Conservation (phyloP, 2,888 invertebrate genomes). For the Cephus nigrinus region DNA sequence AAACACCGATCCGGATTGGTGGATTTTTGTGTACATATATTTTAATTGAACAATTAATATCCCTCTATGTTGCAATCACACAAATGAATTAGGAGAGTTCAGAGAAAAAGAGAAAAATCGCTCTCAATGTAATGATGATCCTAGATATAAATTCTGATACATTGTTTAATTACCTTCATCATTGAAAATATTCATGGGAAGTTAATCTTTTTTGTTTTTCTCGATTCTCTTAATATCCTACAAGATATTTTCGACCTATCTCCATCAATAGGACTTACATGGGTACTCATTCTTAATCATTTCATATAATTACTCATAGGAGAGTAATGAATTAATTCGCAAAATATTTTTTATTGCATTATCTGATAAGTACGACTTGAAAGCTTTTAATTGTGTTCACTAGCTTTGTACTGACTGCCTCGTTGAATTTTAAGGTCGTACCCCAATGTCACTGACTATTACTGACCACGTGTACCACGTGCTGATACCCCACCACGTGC, state of each 20-base stretch:
- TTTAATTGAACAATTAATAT: background rate
- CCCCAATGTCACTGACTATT: background rate
- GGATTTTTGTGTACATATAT: background rate
- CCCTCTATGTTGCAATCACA: background rate
- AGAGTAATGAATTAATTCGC: background rate
- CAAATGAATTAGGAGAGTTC: background rate
- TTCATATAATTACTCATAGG: background rate
- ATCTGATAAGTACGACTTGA: background rate
- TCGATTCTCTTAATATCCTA: constrained; percentile 25
- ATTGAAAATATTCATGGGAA: background rate
- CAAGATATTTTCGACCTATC: constrained; percentile 20
- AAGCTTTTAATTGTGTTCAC: background rate
- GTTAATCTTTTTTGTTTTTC: constrained; percentile 8
- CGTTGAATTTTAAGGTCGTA: background rate
- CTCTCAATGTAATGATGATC: background rate
- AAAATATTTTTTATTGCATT: constrained; percentile 3
- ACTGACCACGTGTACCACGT: background rate
- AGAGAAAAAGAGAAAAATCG: background rate
- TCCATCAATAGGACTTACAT: background rate
- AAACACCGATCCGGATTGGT: background rate
- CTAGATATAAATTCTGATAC: background rate
- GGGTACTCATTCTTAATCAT: background rate
- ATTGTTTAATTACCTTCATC: background rate
- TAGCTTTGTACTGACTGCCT: background rate
- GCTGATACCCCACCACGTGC: background rate